phyloP scores from a whole-genome alignment of 2,797 vertebrate species.

The Anguilla obscura region DNA sequence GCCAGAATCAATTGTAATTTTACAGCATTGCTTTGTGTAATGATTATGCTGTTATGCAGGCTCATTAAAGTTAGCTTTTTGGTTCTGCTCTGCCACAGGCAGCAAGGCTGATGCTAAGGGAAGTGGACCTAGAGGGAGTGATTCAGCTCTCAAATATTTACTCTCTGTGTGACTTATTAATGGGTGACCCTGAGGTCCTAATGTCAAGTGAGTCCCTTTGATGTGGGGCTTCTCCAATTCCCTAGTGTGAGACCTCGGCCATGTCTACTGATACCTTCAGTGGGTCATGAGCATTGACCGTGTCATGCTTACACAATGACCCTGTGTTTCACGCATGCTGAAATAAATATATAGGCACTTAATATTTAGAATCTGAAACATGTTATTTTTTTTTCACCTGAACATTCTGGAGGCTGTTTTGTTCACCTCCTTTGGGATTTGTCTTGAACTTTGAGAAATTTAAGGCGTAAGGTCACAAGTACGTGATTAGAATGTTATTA shows the following conservation, averaged over 20 bases:
- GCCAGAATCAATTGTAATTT: neutral
- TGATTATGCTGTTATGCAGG: neutral
- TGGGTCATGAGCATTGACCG: neutral
- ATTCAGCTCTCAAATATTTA: slow-evolving; percentile 48
- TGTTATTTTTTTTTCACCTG: neutral
- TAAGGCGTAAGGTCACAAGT: no score
- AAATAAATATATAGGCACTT: neutral
- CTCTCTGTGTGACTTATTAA: slow-evolving; percentile 55
- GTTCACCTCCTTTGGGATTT: neutral
- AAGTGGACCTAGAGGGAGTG: slow-evolving; percentile 13
- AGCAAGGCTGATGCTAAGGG: neutral
- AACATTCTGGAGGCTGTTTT: neutral
- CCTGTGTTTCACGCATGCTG: neutral
- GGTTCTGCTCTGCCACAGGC: slow-evolving; percentile 12
- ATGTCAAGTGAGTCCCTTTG: slow-evolving; percentile 62
- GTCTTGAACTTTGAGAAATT: neutral
- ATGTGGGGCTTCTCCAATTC: slow-evolving; percentile 59
- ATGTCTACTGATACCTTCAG: slow-evolving; percentile 52
- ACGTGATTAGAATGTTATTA: no score
- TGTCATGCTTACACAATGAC: neutral
- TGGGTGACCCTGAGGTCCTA: slow-evolving; percentile 52
- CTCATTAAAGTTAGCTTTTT: slow-evolving; percentile 17
- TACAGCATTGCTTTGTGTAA: neutral
- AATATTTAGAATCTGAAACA: neutral
- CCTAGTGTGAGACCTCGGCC: slow-evolving; percentile 55